Evolutionary conservation across 1,140 invertebrate genomes (phyloP).

Genomic region (Neodiprion pinetum): DNA sequence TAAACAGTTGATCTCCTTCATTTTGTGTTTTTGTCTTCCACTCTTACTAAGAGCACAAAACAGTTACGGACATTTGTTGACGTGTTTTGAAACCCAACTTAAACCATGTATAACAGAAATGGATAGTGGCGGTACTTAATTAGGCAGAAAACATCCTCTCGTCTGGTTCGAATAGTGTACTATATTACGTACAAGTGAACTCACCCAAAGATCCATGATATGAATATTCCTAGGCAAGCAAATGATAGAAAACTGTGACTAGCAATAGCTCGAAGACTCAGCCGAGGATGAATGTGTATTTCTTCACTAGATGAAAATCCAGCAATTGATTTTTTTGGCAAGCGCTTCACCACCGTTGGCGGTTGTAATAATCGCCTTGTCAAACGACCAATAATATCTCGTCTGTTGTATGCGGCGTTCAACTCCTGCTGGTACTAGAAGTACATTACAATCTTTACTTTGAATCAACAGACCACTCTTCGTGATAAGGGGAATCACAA

Average conservation of each 20-base stretch:
- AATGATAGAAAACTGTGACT: slow-evolving; percentile 67
- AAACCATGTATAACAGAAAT: not conserved
- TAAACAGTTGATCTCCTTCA: no score
- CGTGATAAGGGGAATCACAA: not conserved
- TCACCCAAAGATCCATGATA: slow-evolving; percentile 49
- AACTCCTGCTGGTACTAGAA: slow-evolving; percentile 73
- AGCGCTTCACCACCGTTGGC: slow-evolving; percentile 66
- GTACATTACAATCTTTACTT: slow-evolving; percentile 28
- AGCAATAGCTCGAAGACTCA: slow-evolving; percentile 74
- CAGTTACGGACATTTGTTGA: not conserved
- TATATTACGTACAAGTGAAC: slow-evolving; percentile 14
- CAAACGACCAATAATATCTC: slow-evolving; percentile 70
- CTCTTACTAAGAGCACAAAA: no score
- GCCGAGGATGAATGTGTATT: slow-evolving; percentile 69
- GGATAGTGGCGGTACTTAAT: slow-evolving; percentile 1
- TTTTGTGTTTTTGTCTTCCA: no score
- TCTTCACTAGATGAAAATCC: slow-evolving; percentile 64
- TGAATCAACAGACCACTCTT: not conserved
- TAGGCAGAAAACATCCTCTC: slow-evolving; percentile 23
- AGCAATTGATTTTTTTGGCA: slow-evolving; percentile 66
- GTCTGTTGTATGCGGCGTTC: slow-evolving; percentile 65
- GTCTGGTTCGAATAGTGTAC: not conserved
- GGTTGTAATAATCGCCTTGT: slow-evolving; percentile 69
- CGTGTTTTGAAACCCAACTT: not conserved
- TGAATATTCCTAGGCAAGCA: slow-evolving; percentile 37